Base-by-base conservation (phyloP, 2,888 invertebrate species). In the Parochlus steinenii region DNA sequence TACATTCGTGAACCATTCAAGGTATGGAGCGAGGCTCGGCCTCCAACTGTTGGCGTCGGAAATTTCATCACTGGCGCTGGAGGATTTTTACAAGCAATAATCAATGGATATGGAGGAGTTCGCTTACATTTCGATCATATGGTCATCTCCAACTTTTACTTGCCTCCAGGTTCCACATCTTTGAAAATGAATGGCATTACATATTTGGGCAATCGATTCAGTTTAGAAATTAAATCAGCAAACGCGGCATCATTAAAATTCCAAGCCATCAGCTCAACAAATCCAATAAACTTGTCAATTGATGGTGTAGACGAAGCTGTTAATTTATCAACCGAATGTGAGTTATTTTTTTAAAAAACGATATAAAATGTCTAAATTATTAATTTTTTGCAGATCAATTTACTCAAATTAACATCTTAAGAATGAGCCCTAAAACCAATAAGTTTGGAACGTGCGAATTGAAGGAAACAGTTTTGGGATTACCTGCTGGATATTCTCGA, bases 31-130 rank as follows among this genome's bases (percentile, higher is more conserved):
- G 71, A 71, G 43, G 59, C 62, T 0, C 59, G 60, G 5, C 55
- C 63, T 2, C 67, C 67, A 0, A 46, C 45, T n/a, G 46, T 58
- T 2, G 71, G 70, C 0, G 68, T 69, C 0, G 62, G 61, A 1
- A 71, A 71, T 46, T 71, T 71, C 49, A 55, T 67, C 20, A 71
- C 71, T 0, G 71, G 71, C 6, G 66, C 69, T 59, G 71, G 71
- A 0, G 71, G 71, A 4, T 67, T 70, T 43, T 52, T 71, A 5
- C 71, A 71, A 41, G 52, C 69, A 0, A 49, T 71, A 1, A 52
- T 67, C 17, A 65, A 67, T 39, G 71, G 71, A 1, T 70, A 67
- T 45, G 70, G 62, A 0, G 69, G 70, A 2, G 38, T 71, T 17
- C 54, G 64, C 39, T 62, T 69, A 39, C 58, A 62, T 18, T 48